Evolutionary conservation across 2,113 vertebrate genomes (phyloP).

Genomic region (Siniperca chuatsi): DNA sequence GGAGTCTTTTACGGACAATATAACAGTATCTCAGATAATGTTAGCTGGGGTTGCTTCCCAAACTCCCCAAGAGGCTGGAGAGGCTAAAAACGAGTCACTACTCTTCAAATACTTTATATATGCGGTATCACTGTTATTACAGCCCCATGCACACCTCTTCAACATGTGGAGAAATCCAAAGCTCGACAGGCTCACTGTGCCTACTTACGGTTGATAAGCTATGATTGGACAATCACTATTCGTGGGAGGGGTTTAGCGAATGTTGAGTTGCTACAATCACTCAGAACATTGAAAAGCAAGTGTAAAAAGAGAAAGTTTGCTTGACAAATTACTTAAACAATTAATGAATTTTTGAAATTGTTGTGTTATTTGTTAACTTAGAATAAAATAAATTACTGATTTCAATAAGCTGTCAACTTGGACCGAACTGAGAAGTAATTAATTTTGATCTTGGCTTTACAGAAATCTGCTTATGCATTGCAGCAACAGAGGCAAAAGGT

Average conservation of each 20-base stretch:
- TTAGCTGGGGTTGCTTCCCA: no score
- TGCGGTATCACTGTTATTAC: not conserved
- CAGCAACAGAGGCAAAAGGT: conserved; percentile 44
- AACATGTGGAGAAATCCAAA: not conserved
- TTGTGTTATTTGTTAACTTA: not conserved
- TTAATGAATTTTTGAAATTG: not conserved
- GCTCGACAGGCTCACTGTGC: not conserved
- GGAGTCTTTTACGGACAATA: no score
- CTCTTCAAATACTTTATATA: no score
- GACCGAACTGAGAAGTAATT: not conserved
- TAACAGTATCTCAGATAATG: no score
- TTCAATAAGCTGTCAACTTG: conserved; percentile 21
- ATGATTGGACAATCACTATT: not conserved
- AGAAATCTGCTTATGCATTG: conserved; percentile 55
- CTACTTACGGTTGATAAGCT: not conserved
- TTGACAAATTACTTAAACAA: not conserved
- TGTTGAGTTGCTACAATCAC: not conserved
- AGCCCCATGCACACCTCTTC: not conserved
- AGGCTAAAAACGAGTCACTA: no score
- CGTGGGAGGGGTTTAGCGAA: no score
- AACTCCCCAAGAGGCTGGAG: no score
- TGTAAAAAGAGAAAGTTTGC: not conserved
- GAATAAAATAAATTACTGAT: conserved; percentile 3
- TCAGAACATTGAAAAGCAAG: not conserved
- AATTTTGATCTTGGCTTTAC: conserved; percentile 34